Evolutionary conservation across 1,140 invertebrate species (phyloP).

Genomic region (Drosophila nasuta): DNA sequence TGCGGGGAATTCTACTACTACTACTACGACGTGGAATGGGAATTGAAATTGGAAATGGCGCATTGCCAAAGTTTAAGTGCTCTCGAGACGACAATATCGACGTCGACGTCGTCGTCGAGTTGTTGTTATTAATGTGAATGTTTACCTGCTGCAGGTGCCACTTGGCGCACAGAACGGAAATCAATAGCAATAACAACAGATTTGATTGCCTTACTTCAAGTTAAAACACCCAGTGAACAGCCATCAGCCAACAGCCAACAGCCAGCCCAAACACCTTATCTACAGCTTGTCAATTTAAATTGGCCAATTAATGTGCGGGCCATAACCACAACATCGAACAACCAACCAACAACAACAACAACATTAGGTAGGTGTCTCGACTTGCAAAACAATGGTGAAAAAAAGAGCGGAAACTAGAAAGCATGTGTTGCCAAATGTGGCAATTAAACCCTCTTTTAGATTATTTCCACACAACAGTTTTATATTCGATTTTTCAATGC

Average conservation of each 20-base stretch:
- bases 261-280: conserved; percentile 21
- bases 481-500: background rate
- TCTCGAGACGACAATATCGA: background rate
- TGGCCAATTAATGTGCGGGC: conserved; percentile 26
- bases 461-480: background rate
- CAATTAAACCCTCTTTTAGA: background rate
- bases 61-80: conserved; percentile 58
- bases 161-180: conserved; percentile 16
- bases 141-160: conserved; percentile 19
- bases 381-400: background rate
- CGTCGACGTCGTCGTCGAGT: background rate
- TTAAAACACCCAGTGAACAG: conserved; percentile 1
- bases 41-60: conserved; percentile 18
- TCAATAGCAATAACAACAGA: conserved; percentile 27
- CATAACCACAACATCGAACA: background rate
- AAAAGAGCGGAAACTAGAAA: conserved; percentile 2
- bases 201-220: conserved; percentile 30
- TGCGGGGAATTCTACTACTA: too few relatives aligned
- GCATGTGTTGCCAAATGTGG: background rate
- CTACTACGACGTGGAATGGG: background rate
- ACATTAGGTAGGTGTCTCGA: background rate
- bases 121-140: conserved; percentile 9
- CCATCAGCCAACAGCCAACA: too few relatives aligned
- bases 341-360: background rate
- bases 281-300: conserved; percentile 31